Evolutionary conservation across 2,888 invertebrate genomes (phyloP), one percentile per base, ranked within the genome.

Genomic region (Dasysyrphus tricinctus): DNA sequence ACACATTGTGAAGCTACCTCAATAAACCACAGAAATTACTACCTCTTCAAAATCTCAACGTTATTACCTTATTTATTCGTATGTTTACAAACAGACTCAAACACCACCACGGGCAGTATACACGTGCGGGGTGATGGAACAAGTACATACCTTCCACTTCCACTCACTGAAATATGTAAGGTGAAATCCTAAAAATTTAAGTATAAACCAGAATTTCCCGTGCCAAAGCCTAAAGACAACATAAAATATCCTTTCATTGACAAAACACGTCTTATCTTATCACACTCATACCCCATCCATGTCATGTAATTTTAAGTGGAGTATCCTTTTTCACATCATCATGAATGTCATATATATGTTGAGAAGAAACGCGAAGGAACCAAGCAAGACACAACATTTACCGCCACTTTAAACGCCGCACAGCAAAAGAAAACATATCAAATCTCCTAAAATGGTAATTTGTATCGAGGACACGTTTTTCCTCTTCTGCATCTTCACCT

Each of bases 401-500:
- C 49, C 76, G 51, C 59, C 72, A 85, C 69, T 77, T 85, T 77
- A 61, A 61, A 61, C 73, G 49, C 59, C 39, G 12, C 7, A 56
- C 8, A 42, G 24, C 16, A 14, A 24, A 42, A 69, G 19, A 39
- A 54, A 76, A 77, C 69, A 74, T 78, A 81, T 69, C 61, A 85
- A 73, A 85, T 81, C 81, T 69, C 24, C 73, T 69, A 70, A 73
- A 85, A 85, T 74, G 77, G 77, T 77, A 81, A 85, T 85, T 85
- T 81, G 81, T 81, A 85, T 81, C 85, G 69, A 77, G 77, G 73
- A 65, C 85, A 85, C 85, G 85, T 85, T 69, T 77, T 69, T 69
- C 56, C 47, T 54, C 78, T 16, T 56, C 49, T 54, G 59, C 63
- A 24, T 24, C 24, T 54, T 39, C 24, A 42, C 42, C 61, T 42